Conservation (phyloP, 2,113 vertebrate genomes). For the Aplodontia rufa region DNA sequence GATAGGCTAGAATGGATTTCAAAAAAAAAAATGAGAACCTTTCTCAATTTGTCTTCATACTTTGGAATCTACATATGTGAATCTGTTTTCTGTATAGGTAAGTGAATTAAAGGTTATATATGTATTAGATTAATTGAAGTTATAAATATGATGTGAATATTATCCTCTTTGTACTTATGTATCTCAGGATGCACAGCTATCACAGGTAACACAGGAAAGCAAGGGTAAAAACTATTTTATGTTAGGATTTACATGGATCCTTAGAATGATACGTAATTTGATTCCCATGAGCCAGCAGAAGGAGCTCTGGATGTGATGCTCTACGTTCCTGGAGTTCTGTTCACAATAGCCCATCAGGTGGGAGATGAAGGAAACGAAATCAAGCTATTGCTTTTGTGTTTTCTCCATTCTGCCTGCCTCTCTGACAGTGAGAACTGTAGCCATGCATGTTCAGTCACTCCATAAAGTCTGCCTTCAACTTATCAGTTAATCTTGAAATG, state of each 20-base stretch:
- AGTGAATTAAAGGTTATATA: background rate
- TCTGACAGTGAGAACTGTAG: background rate
- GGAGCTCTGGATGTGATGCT: fast-evolving
- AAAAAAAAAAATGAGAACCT: background rate
- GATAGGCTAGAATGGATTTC: background rate
- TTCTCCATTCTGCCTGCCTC: background rate
- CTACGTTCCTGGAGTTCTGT: background rate
- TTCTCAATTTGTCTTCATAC: background rate
- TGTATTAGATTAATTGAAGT: background rate
- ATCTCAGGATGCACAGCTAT: background rate
- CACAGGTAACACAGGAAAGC: background rate
- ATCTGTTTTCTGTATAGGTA: background rate
- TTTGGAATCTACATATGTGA: background rate
- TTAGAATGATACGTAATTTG: background rate
- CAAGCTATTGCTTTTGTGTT: background rate
- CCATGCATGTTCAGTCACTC: fast-evolving
- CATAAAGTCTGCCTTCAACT: background rate
- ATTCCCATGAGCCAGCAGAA: fast-evolving
- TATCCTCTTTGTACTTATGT: background rate
- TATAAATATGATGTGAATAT: background rate
- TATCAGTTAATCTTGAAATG: background rate
- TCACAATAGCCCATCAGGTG: background rate
- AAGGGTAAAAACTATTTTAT: background rate
- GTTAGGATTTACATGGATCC: background rate
- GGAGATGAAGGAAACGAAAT: background rate